phyloP scores from a whole-genome alignment of 2,888 invertebrate genomes.

The Macrophya alboannulata region DNA sequence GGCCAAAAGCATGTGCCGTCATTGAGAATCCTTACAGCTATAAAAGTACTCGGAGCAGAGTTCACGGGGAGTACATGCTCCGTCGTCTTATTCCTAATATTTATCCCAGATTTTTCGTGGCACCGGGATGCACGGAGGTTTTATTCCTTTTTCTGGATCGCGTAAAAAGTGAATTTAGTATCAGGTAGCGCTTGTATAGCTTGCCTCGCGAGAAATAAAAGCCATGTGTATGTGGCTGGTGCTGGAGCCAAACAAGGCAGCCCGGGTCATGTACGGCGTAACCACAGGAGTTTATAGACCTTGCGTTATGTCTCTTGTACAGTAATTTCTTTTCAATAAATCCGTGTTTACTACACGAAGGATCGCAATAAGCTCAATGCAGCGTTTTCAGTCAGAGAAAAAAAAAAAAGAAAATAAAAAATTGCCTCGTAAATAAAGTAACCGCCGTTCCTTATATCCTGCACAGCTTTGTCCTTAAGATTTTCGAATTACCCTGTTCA shows the following conservation, averaged over 20 bases:
- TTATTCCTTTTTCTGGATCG: constrained; percentile 20
- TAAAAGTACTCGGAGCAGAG: constrained; percentile 43
- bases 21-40: constrained; percentile 37
- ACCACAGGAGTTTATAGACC: constrained; percentile 32
- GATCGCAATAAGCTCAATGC: constrained; percentile 35
- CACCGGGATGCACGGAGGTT: constrained; percentile 5
- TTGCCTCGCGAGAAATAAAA: constrained; percentile 26
- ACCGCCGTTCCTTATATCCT: constrained; percentile 9
- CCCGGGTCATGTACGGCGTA: constrained; percentile 19
- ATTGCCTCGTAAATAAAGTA: constrained; percentile 19
- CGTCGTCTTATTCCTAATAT: constrained; percentile 45
- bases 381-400: background rate
- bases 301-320: constrained; percentile 43
- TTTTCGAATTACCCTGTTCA: background rate
- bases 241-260: background rate
- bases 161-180: constrained; percentile 53
- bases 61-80: constrained; percentile 38
- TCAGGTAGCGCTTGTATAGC: constrained; percentile 27
- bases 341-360: constrained; percentile 38
- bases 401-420: constrained; percentile 6
- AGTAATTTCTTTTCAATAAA: constrained; percentile 52
- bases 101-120: constrained; percentile 47
- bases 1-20: constrained; percentile 27
- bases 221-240: background rate
- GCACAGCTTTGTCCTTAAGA: background rate